Base-by-base conservation (phyloP, 2,888 invertebrate species). In the Eristalis pertinax region DNA sequence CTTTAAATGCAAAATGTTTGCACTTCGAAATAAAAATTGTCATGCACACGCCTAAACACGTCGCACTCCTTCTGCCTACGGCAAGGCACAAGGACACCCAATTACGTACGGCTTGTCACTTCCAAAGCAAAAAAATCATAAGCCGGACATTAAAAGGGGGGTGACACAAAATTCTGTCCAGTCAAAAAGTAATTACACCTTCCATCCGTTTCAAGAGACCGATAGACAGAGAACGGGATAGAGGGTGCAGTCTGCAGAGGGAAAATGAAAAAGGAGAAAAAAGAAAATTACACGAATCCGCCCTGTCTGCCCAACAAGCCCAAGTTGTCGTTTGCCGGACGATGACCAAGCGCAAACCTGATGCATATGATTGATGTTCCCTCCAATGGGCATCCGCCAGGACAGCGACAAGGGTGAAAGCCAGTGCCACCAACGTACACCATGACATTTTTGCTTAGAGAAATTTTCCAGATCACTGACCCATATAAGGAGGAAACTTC, bases 121-220 rank as follows among this genome's bases (percentile, higher is more conserved):
- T 26, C 60, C 24, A 24, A 60, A 60, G 26, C 26, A 24, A 60
- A 60, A n/a, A 60, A 60, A 60, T 50, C 74, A 72, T 41, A 76
- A 69, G 50, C 84, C 65, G 81, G 84, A 85, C 81, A 85, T 85
- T 85, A 85, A 85, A 84, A 75, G 63, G 76, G 72, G 68, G 76
- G 72, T n/a, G 68, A 75, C 63, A 81, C 50, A 67, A 29, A 63
- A 73, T 77, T 77, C 19, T 50, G 68, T 32, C 35, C 81, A 79
- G 79, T 84, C 79, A 84, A 69, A 73, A 81, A 77, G 84, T 77
- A 85, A 85, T 85, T 81, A 81, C 81, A 73, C 76, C 76, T 73
- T 56, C 26, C 65, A 81, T 56, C 63, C 68, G 35, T 29, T n/a
- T 15, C 15, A 13, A n/a, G 26, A 60, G 35, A 58, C 5, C 5